Percentiles rank a stretch among this genome's conserved stretches.
Conservation (phyloP, 2,888 invertebrate species). For the Marronus borbonicus region DNA sequence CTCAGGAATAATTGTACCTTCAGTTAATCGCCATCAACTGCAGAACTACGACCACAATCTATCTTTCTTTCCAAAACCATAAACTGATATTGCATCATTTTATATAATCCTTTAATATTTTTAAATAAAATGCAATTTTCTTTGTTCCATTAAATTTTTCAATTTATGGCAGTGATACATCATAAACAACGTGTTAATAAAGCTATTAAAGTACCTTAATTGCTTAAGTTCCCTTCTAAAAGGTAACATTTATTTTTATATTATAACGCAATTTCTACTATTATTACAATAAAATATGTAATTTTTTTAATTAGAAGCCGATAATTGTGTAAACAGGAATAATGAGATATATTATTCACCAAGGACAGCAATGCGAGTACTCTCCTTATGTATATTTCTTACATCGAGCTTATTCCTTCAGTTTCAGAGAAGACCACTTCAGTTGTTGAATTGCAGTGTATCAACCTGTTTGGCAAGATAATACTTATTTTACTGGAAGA, state of each 20-base stretch:
- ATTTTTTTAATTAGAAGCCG: conserved; percentile 11
- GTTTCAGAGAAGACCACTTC: conserved; percentile 18
- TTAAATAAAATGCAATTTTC: too few species aligned
- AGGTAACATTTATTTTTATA: neutral
- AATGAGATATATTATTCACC: conserved; percentile 23
- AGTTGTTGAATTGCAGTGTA: neutral
- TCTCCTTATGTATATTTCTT: conserved; percentile 16
- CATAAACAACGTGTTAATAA: too few species aligned
- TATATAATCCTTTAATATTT: too few species aligned
- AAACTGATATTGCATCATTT: too few species aligned
- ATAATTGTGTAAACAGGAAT: conserved; percentile 27
- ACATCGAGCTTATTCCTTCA: conserved; percentile 16
- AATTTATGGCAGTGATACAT: too few species aligned
- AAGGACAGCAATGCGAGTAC: conserved; percentile 29
- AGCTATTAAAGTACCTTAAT: neutral
- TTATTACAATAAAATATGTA: conserved; percentile 30
- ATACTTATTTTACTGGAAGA: neutral
- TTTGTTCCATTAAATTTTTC: too few species aligned
- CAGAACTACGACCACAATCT: too few species aligned
- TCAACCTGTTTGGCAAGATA: neutral
- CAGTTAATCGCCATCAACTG: too few species aligned
- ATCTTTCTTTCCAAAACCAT: too few species aligned
- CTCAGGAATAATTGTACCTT: too few species aligned
- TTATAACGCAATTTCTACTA: conserved; percentile 12
- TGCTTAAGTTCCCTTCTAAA: neutral